phyloP scores from a whole-genome alignment of 2,113 vertebrate species.

The Excalfactoria chinensis region DNA sequence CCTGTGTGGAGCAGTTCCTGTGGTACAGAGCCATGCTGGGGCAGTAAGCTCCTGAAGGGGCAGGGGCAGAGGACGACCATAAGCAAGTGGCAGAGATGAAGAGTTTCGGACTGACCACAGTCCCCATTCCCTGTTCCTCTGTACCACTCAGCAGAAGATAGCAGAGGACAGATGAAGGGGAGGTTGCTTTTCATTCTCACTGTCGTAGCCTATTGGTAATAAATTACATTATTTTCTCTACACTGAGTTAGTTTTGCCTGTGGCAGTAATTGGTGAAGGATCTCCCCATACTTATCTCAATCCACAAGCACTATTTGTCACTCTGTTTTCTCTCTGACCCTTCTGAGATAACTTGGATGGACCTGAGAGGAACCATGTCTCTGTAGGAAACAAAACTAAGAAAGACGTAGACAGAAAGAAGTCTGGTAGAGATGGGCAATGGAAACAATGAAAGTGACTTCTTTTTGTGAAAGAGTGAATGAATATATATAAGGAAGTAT shows the following conservation, averaged over 20 bases:
- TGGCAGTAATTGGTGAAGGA: not conserved
- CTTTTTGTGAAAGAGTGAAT: not conserved
- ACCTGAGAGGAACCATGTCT: not conserved
- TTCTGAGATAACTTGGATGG: not conserved
- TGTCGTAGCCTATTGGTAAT: no score
- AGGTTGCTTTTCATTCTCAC: no score
- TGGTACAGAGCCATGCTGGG: no score
- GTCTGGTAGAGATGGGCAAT: not conserved
- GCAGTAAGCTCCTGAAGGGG: no score
- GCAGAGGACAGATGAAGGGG: no score
- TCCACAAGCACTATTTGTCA: not conserved
- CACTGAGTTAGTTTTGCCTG: not conserved
- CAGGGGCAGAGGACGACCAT: no score
- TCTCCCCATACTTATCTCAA: not conserved
- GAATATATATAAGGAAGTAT: not conserved
- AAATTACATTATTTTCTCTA: not conserved
- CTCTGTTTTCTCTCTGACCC: not conserved
- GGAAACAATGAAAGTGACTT: not conserved
- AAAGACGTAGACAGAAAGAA: not conserved
- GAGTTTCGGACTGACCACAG: no score
- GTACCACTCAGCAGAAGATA: no score
- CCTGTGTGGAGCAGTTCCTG: no score
- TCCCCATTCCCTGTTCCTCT: no score
- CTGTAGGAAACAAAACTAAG: not conserved
- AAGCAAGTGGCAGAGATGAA: no score